Conservation (phyloP, 2,113 vertebrate genomes). For the Cryptoleucopteryx plumbea region DNA sequence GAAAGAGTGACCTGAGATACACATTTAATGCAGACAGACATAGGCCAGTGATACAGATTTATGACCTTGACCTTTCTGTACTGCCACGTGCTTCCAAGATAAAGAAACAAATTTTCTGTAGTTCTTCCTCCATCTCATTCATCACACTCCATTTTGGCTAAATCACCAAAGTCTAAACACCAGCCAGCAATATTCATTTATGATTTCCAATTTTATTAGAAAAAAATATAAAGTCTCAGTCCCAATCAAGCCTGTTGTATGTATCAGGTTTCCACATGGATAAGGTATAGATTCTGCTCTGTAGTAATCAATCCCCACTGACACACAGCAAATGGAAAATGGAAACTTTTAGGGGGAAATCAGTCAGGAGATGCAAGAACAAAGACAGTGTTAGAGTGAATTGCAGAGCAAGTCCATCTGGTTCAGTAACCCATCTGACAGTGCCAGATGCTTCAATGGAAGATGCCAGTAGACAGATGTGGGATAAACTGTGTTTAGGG, state of each 20-base stretch:
- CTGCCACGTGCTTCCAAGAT: background rate
- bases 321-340: background rate
- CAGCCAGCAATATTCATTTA: background rate
- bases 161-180: background rate
- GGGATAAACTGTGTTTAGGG: background rate
- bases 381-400: background rate
- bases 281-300: background rate
- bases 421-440: background rate
- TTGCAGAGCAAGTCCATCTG: background rate
- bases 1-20: background rate
- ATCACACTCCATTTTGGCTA: background rate
- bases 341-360: background rate
- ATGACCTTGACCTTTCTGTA: background rate
- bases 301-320: background rate
- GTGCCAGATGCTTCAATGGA: background rate
- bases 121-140: background rate
- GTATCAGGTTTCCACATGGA: background rate
- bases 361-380: background rate
- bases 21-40: background rate
- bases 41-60: background rate
- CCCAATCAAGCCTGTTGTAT: background rate
- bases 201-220: background rate
- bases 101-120: background rate
- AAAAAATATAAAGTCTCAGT: rapidly evolving
- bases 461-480: background rate